Evolutionary conservation across 2,888 invertebrate genomes (phyloP), one percentile per base, ranked within the genome.

Genomic region (Lasioglossum oenotherae): DNA sequence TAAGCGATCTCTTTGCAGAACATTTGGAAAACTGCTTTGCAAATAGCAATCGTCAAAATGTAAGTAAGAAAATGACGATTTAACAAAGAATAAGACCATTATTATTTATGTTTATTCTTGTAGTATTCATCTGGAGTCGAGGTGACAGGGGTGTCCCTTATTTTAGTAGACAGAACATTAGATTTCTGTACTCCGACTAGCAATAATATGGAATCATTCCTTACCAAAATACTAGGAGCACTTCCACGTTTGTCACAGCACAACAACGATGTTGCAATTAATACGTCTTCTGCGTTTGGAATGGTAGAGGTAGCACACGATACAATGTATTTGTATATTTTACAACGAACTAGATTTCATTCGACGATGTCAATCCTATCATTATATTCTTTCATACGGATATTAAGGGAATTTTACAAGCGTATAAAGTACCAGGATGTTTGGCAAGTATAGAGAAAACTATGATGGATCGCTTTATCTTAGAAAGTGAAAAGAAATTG

Each of bases 191-290:
- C 96, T 35, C 96, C 96, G 8, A 96, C 96, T 23, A 96, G 96
- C 84, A 96, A 97, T 91, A 96, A 96, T 74, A 96, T 96, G 71
- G 97, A 97, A 90, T 96, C 96, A 0, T 94, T 97, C 41, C 94
- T 97, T 41, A 97, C 97, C 87, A 96, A 96, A 91, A 96, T 97
- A 75, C 95, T 97, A 93, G 95, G 95, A 31, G 95, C 96, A 67
- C 94, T 97, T 76, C 97, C 97, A 0, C 95, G 96, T 88, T 96
- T 97, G 74, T 96, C 96, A 0, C 96, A 96, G 78, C 97, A 97
- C 92, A 95, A 95, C 69, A 96, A 96, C 89, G 97, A 97, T 92
- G 96, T 97, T 4, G 96, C 96, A 16, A 96, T 97, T 3, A 96
- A 97, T 88, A 96, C 97, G 96, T 96, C 96, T n/a, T 95, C 96